Evolutionary conservation across 2,113 vertebrate genomes (phyloP).

Genomic region (Protobothrops mucrosquamatus): DNA sequence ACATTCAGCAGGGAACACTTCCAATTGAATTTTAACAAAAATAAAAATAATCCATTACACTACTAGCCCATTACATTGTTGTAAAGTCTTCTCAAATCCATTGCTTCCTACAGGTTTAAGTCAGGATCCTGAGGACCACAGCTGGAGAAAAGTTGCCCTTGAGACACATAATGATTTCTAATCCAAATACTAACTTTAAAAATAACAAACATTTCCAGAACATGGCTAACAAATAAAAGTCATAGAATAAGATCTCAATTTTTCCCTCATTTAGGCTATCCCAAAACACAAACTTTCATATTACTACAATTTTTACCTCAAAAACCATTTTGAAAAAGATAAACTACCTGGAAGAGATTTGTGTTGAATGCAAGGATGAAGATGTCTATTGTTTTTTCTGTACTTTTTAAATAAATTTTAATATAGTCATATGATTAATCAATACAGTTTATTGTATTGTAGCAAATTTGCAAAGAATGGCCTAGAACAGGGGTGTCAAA

Average conservation of each 20-base stretch:
- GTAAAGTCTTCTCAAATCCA: constrained; percentile 21
- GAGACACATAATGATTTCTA: constrained; percentile 14
- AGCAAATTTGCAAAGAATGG: background rate
- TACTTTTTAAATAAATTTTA: background rate
- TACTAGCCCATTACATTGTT: background rate
- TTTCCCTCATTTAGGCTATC: background rate
- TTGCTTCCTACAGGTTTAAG: constrained; percentile 36
- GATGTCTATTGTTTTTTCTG: background rate
- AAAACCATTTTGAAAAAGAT: background rate
- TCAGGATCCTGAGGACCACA: background rate
- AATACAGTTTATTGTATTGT: background rate
- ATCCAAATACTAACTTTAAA: constrained; percentile 4
- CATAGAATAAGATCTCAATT: background rate
- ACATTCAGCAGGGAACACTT: background rate
- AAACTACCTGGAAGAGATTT: background rate
- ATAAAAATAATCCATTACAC: constrained; percentile 33
- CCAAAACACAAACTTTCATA: background rate
- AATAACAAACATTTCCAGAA: constrained; percentile 14
- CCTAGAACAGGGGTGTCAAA: background rate
- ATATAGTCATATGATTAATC: background rate
- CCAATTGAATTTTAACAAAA: background rate
- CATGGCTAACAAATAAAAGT: background rate
- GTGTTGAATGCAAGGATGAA: background rate
- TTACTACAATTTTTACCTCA: background rate
- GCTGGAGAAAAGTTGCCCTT: constrained; percentile 12